Percentiles rank a stretch among this genome's conserved stretches.
Conservation (phyloP, 2,888 invertebrate species). For the Scaptomyza reducta region DNA sequence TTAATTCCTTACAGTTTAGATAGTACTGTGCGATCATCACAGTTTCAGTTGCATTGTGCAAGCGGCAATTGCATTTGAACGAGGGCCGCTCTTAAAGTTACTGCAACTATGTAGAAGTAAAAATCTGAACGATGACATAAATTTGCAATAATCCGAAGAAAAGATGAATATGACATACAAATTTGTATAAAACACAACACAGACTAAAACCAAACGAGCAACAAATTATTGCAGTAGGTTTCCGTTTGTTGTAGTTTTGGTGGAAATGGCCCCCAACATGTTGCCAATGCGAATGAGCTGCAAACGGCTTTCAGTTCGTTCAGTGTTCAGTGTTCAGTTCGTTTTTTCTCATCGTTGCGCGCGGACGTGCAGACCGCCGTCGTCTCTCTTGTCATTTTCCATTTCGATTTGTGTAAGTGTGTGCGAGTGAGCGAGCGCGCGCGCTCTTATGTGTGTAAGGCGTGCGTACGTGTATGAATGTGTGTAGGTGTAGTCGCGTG, state of each 20-base stretch:
- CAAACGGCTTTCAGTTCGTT: constrained; percentile 31
- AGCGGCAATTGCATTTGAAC: neutral
- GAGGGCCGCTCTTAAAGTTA: constrained; percentile 23
- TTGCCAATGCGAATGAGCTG: constrained; percentile 54
- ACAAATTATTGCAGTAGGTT: neutral
- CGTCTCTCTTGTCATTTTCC: constrained; percentile 40
- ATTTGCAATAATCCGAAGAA: too few species aligned
- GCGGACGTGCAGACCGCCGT: constrained; percentile 48
- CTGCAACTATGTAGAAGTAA: neutral
- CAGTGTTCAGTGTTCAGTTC: constrained; percentile 47
- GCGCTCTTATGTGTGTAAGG: constrained; percentile 19
- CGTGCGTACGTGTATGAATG: constrained; percentile 16
- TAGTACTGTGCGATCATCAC: constrained; percentile 1
- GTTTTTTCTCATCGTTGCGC: constrained; percentile 54
- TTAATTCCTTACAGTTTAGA: constrained; percentile 11
- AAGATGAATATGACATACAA: neutral
- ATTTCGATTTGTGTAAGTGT: constrained; percentile 35
- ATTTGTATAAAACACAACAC: neutral
- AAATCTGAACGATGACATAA: neutral
- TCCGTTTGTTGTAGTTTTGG: neutral
- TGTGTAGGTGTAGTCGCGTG: constrained; percentile 60
- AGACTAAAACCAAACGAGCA: neutral
- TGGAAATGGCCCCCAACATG: constrained; percentile 45
- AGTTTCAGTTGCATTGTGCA: constrained; percentile 21
- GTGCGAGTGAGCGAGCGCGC: constrained; percentile 33